These are phyloP conservation scores for Ruditapes philippinarum DNA, from an alignment of 1,140 invertebrate genomes.

Conservation along the genomic window DNA sequence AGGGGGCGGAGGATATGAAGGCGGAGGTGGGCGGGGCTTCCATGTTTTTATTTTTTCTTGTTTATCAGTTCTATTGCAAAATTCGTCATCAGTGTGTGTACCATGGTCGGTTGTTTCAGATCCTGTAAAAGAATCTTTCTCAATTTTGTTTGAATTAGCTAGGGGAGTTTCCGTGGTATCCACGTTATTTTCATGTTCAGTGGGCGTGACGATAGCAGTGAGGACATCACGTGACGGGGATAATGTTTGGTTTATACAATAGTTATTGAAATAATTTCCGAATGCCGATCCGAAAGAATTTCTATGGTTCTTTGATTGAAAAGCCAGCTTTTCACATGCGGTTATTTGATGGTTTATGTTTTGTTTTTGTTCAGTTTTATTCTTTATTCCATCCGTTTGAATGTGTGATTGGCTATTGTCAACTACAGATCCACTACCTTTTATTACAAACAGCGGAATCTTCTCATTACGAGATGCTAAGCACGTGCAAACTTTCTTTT, in stretches of 20 bases:
- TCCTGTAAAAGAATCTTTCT: no score
- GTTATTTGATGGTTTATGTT: not conserved
- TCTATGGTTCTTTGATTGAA: not conserved
- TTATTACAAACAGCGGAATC: slow-evolving; percentile 1
- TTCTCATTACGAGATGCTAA: not conserved
- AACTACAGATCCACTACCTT: not conserved
- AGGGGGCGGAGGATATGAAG: no score
- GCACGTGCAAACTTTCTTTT: not conserved
- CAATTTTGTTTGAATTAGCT: no score
- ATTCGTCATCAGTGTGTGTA: no score
- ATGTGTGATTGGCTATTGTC: not conserved
- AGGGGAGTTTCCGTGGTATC: no score
- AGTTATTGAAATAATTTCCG: not conserved
- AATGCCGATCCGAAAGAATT: not conserved
- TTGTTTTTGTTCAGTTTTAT: not conserved
- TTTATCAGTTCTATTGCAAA: no score
- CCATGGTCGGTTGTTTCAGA: no score
- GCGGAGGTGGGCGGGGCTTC: no score
- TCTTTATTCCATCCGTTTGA: not conserved
- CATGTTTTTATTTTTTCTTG: no score
- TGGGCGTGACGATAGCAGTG: not conserved
- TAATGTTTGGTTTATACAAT: not conserved
- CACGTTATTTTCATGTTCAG: no score
- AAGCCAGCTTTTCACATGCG: not conserved
- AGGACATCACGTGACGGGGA: not conserved